Conservation (phyloP, 2,113 vertebrate species). For the Solenodon paradoxus region DNA sequence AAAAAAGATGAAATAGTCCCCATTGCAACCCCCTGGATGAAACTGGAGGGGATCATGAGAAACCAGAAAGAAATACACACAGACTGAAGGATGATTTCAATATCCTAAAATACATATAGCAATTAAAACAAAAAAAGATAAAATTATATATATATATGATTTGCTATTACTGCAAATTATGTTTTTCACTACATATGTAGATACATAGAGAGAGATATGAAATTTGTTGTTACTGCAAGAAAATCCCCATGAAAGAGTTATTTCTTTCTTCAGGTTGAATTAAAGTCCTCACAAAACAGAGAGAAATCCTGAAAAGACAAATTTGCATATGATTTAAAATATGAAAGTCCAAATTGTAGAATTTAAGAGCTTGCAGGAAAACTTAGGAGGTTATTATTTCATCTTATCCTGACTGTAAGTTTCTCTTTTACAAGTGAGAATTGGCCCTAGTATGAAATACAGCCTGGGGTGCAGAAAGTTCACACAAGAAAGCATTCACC, state of each 20-base stretch:
- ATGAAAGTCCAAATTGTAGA: slow-evolving; percentile 5
- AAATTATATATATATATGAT: too few relatives aligned
- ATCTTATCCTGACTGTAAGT: background rate
- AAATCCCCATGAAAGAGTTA: background rate
- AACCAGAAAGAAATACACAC: too few relatives aligned
- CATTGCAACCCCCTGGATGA: too few relatives aligned
- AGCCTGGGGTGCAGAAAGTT: slow-evolving; percentile 35
- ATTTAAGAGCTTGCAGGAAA: slow-evolving; percentile 20
- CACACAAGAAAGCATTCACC: slow-evolving; percentile 9
- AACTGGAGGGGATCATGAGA: too few relatives aligned
- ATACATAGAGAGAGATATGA: too few relatives aligned
- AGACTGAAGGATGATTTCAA: too few relatives aligned
- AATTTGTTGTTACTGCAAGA: background rate
- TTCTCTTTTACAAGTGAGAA: background rate
- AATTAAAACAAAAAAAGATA: too few relatives aligned
- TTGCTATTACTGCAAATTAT: too few relatives aligned
- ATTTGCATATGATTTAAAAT: slow-evolving; percentile 47
- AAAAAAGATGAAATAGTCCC: too few relatives aligned
- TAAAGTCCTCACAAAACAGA: background rate
- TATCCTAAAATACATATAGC: too few relatives aligned
- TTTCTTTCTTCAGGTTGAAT: slow-evolving; percentile 14
- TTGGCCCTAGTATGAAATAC: slow-evolving; percentile 29
- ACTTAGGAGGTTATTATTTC: background rate
- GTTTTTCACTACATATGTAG: too few relatives aligned
- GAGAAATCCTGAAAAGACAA: slow-evolving; percentile 27